Evolutionary conservation across 2,113 vertebrate genomes (phyloP), one percentile per base, ranked within the genome.

Genomic region (Oceanodroma tethys): DNA sequence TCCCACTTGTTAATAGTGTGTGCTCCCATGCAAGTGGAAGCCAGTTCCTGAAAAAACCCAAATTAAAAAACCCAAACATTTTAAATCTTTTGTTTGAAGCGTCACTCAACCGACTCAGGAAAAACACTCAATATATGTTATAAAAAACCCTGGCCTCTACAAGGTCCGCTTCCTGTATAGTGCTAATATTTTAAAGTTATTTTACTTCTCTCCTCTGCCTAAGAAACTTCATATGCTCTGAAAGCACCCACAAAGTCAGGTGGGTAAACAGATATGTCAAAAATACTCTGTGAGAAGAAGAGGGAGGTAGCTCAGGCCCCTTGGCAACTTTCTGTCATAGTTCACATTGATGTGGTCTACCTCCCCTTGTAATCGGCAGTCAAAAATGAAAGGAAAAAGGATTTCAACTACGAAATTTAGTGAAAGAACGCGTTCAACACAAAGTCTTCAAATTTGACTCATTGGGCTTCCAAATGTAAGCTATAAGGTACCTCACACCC

Each of bases 241-340:
- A 93, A 96, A 92, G 72, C 73, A 95, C 89, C 95, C 95, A 89
- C 74, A 34, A 52, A n/a, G 15, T 58, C 81, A 81, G n/a, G 87
- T 85, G 78, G 87, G 80, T 63, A 56, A 82, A 86, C 34, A 76
- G 95, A 91, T 97, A 95, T 83, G 96, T 96, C 85, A 74, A 71
- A 95, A 94, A 87, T 67, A 81, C 66, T 96, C 92, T 55, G 47
- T 93, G 70, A 88, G 81, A 81, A 88, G 81, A 81, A 92, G 70
- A 86, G 91, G 96, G 90, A 95, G 95, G 95, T 90, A 96, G 95
- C 95, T 81, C 80, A 86, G 95, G 93, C 45, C 81, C 75, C 79
- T 88, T 78, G 74, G 93, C 86, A 85, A 88, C 82, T 43, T 85
- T 83, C 67, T 27, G 56, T 81, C 38, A 27, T 4, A 43, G 53